phyloP scores from a whole-genome alignment of 2,113 vertebrate genomes.

The Bettongia penicillata region DNA sequence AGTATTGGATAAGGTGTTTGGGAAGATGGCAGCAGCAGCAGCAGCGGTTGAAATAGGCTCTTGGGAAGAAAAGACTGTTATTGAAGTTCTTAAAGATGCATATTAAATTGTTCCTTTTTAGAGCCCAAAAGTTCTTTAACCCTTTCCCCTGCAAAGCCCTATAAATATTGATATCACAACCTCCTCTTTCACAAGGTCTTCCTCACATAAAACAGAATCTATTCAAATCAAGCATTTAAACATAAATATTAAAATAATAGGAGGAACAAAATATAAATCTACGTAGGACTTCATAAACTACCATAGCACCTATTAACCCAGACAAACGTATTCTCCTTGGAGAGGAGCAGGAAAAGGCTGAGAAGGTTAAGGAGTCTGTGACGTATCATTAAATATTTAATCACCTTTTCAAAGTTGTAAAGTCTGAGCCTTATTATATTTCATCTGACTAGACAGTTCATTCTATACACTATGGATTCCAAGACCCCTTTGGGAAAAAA shows the following conservation, averaged over 20 bases:
- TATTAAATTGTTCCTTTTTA: slow-evolving; percentile 80
- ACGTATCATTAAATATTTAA: slow-evolving; percentile 87
- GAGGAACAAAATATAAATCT: slow-evolving; percentile 84
- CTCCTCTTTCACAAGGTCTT: slow-evolving; percentile 73
- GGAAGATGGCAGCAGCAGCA: slow-evolving; percentile 30
- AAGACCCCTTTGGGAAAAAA: slow-evolving; percentile 79
- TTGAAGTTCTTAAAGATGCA: slow-evolving; percentile 72
- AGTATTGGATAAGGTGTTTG: background rate
- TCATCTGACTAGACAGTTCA: slow-evolving; percentile 86
- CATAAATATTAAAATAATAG: slow-evolving; percentile 90
- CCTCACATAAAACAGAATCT: slow-evolving; percentile 84
- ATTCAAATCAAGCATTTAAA: slow-evolving; percentile 83
- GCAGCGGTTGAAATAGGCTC: slow-evolving; percentile 45
- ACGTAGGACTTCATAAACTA: slow-evolving; percentile 86
- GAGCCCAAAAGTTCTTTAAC: slow-evolving; percentile 68
- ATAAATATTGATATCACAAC: slow-evolving; percentile 77
- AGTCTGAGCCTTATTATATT: slow-evolving; percentile 85
- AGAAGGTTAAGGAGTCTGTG: slow-evolving; percentile 83
- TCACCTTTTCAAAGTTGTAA: slow-evolving; percentile 80
- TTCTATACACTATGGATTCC: slow-evolving; percentile 86
- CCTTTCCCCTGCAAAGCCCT: slow-evolving; percentile 74
- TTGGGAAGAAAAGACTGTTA: slow-evolving; percentile 60
- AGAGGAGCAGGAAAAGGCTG: slow-evolving; percentile 84
- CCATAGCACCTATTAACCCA: slow-evolving; percentile 86
- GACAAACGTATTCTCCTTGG: slow-evolving; percentile 85